Percentiles rank a stretch among this genome's conserved stretches.
These are phyloP conservation scores for Coracopsis vasa DNA, from an alignment of 2,113 vertebrate genomes.

Conservation along the genomic window DNA sequence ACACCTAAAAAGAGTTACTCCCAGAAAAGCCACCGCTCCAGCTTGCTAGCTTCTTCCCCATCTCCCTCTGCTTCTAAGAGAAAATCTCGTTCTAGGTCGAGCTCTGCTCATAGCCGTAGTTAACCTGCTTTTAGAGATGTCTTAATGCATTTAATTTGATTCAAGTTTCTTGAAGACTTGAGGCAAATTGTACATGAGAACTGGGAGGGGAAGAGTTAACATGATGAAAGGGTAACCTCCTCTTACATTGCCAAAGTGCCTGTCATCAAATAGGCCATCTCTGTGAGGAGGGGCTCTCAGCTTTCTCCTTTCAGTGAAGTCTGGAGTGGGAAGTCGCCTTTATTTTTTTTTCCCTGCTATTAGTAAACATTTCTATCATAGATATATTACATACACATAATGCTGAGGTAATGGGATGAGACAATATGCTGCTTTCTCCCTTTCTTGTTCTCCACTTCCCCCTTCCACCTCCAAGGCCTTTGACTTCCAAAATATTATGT, in stretches of 20 bases:
- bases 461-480: conserved; percentile 61
- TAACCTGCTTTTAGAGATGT: conserved; percentile 59
- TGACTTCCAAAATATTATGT: conserved; percentile 63
- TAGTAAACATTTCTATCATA: conserved; percentile 69
- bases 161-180: conserved; percentile 68
- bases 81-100: conserved; percentile 73
- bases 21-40: conserved; percentile 69
- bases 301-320: conserved; percentile 68
- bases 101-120: conserved; percentile 73
- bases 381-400: conserved; percentile 61
- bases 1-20: conserved; percentile 72
- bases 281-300: conserved; percentile 56
- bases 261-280: conserved; percentile 68
- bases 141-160: conserved; percentile 56
- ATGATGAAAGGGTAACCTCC: conserved; percentile 58
- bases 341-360: conserved; percentile 53
- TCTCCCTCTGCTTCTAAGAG: conserved; percentile 71
- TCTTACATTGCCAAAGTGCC: conserved; percentile 71
- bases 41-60: conserved; percentile 65
- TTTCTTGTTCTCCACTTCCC: conserved; percentile 7
- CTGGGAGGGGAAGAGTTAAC: conserved; percentile 59
- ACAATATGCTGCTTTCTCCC: conserved; percentile 59
- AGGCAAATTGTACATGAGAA: conserved; percentile 46
- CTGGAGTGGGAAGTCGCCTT: conserved; percentile 58
- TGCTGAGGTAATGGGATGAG: conserved; percentile 64